These are phyloP conservation scores for Eilema caniola DNA, from an alignment of 2,888 invertebrate genomes.

Conservation along the genomic window DNA sequence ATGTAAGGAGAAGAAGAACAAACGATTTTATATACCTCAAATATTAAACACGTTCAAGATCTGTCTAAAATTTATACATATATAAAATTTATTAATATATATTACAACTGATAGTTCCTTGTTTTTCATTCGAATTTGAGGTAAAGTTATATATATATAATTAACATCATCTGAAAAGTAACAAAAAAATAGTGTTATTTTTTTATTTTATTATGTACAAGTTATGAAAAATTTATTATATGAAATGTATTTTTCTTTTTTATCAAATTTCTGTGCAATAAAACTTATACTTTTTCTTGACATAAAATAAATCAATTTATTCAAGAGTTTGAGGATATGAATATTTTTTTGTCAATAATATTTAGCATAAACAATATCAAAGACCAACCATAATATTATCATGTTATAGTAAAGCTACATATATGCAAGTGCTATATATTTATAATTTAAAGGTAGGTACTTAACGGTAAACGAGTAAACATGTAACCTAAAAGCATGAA, in stretches of 20 bases:
- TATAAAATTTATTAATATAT: too few species aligned
- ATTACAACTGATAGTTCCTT: neutral
- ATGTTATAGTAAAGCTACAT: neutral
- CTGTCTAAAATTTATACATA: neutral
- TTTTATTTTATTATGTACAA: neutral
- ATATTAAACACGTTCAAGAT: neutral
- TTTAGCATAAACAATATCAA: slow-evolving; percentile 1
- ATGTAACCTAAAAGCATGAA: slow-evolving; percentile 1
- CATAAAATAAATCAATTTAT: neutral
- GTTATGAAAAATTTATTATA: too few species aligned
- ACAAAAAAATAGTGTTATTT: neutral
- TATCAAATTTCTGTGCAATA: too few species aligned
- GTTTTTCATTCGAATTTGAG: neutral
- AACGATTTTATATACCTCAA: neutral
- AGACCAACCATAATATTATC: neutral
- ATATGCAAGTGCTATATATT: neutral
- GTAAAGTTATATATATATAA: neutral
- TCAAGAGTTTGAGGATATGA: neutral
- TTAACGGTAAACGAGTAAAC: neutral
- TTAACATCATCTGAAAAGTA: slow-evolving; percentile 5
- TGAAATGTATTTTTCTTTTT: too few species aligned
- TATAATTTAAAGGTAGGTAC: neutral
- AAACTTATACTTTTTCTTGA: neutral
- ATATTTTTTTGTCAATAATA: neutral
- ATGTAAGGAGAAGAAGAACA: neutral